Evolutionary conservation across 2,113 vertebrate genomes (phyloP).

Genomic region (Leuciscus idus): DNA sequence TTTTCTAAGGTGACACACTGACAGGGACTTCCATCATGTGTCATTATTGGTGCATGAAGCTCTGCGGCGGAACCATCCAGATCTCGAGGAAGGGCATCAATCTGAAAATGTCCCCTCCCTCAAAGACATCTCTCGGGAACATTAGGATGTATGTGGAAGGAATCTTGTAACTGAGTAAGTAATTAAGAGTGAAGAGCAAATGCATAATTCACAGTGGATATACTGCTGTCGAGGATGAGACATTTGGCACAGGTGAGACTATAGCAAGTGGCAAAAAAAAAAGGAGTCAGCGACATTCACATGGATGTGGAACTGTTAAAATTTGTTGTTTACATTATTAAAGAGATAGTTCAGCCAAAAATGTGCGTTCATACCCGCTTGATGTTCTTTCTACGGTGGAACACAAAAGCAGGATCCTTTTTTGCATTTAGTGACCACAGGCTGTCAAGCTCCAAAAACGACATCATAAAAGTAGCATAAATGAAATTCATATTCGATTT

Average conservation of each 20-base stretch:
- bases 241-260: slow-evolving; percentile 4
- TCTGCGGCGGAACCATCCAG: slow-evolving; percentile 73
- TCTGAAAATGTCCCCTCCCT: slow-evolving; percentile 72
- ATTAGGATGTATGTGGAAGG: slow-evolving; percentile 55
- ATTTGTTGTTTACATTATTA: neutral
- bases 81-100: slow-evolving; percentile 76
- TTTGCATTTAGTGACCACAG: neutral
- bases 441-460: neutral
- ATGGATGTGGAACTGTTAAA: neutral
- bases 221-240: slow-evolving; percentile 27
- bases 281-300: slow-evolving; percentile 6
- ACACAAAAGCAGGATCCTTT: neutral
- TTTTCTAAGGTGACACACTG: slow-evolving; percentile 72
- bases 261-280: neutral
- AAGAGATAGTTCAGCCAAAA: neutral
- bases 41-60: slow-evolving; percentile 80
- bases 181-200: slow-evolving; percentile 69
- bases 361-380: neutral
- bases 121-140: slow-evolving; percentile 65
- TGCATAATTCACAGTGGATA: slow-evolving; percentile 51
- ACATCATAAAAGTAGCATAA: neutral
- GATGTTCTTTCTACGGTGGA: neutral
- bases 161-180: slow-evolving; percentile 52
- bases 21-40: slow-evolving; percentile 82
- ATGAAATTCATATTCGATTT: neutral